These are phyloP conservation scores for Prenolepis imparis DNA, from an alignment of 2,888 invertebrate genomes.

Conservation along the genomic window DNA sequence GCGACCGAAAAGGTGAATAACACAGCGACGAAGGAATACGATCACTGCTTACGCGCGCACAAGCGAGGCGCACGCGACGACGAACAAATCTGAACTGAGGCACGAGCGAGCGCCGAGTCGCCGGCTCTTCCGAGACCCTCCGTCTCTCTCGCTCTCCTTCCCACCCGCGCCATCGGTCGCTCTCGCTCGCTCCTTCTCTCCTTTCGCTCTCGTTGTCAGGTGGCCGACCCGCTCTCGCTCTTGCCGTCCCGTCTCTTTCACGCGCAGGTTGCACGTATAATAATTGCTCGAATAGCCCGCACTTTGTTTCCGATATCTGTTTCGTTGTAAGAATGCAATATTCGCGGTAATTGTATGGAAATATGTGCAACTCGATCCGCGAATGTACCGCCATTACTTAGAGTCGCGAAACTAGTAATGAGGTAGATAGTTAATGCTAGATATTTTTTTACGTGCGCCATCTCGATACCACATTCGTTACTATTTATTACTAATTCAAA, in stretches of 20 bases:
- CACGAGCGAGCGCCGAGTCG: conserved; percentile 18
- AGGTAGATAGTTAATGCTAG: neutral
- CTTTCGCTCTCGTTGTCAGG: conserved; percentile 60
- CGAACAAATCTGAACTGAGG: conserved; percentile 82
- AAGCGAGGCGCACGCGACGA: conserved; percentile 75
- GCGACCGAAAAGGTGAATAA: conserved; percentile 16
- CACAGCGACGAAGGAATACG: conserved; percentile 39
- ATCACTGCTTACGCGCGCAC: conserved; percentile 56
- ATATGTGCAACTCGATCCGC: neutral
- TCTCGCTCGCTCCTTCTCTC: conserved; percentile 54
- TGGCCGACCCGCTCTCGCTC: conserved; percentile 45
- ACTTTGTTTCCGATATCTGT: neutral
- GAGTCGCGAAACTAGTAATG: neutral
- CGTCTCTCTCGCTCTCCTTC: conserved; percentile 51
- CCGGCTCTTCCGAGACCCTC: conserved; percentile 5
- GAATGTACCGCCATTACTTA: neutral
- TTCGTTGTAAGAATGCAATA: neutral
- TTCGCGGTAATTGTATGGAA: neutral
- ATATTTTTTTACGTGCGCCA: neutral
- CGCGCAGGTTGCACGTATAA: conserved; percentile 26
- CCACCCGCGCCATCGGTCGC: conserved; percentile 2
- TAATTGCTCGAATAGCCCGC: conserved; percentile 30
- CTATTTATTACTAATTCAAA: neutral
- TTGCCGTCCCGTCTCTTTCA: neutral
- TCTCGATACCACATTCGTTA: neutral